Evolutionary conservation across 92 coral and sea anemone genomes (phyloP), one percentile per base, ranked within the genome.

Genomic region (Parazoanthus atlanticus): DNA sequence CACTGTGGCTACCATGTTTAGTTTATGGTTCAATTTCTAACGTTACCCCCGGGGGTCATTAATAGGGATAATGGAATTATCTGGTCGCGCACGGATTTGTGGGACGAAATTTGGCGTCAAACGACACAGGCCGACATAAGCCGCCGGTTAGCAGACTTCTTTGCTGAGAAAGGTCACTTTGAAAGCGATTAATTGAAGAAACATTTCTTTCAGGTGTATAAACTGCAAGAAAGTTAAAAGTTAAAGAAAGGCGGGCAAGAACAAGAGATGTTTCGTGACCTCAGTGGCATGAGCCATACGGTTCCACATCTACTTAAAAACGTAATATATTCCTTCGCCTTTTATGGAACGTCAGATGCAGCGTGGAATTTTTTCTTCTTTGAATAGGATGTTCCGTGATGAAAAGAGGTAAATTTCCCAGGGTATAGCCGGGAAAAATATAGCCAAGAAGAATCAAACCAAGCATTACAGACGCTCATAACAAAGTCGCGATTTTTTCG

Each of bases 41-140:
- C 52, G 30, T 74, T 74, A 12, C 78, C 43, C n/a, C n/a, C n/a
- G n/a, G n/a, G n/a, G n/a, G n/a, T n/a, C n/a, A n/a, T n/a, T n/a
- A n/a, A n/a, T n/a, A n/a, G n/a, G n/a, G n/a, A n/a, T n/a, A n/a
- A n/a, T n/a, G n/a, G n/a, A n/a, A n/a, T n/a, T n/a, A n/a, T n/a
- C n/a, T n/a, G n/a, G n/a, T n/a, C n/a, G n/a, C n/a, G n/a, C n/a
- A n/a, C n/a, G n/a, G n/a, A n/a, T n/a, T n/a, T n/a, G n/a, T n/a
- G n/a, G n/a, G n/a, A n/a, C n/a, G n/a, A n/a, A n/a, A n/a, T n/a
- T n/a, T n/a, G n/a, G n/a, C n/a, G n/a, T 21, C 74, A 26, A 21
- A 74, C 79, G 46, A 74, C 79, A 31, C 79, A 74, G 79, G 46
- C 79, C 79, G 79, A 74, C 79, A 74, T 74, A 23, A 28, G 74